Conservation (phyloP, 2,113 vertebrate species). For the Macaca fascicularis region T2T-MFA8v1.1 NC_088395.1:6836001-6836500, state of each 20-base stretch:
- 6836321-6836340: not conserved
- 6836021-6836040: not conserved
- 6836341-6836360: fast-evolving
- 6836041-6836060: not conserved
- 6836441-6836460: not conserved
- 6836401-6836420: fast-evolving
- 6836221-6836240: not conserved
- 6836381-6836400: not conserved
- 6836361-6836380: too few relatives aligned
- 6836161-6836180: fast-evolving
- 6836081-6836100: fast-evolving
- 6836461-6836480: too few relatives aligned
- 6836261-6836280: fast-evolving
- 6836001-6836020: not conserved
- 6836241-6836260: fast-evolving
- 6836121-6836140: not conserved
- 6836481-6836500: not conserved
- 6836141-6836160: fast-evolving
- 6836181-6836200: fast-evolving
- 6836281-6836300: not conserved
- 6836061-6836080: not conserved
- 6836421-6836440: not conserved
- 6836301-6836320: not conserved
- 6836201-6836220: fast-evolving
- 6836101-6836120: too few relatives aligned